Percentiles rank a stretch among this genome's conserved stretches.
These are phyloP conservation scores for Linnaemya vulpina DNA, from an alignment of 2,888 invertebrate species.

Conservation along the genomic window DNA sequence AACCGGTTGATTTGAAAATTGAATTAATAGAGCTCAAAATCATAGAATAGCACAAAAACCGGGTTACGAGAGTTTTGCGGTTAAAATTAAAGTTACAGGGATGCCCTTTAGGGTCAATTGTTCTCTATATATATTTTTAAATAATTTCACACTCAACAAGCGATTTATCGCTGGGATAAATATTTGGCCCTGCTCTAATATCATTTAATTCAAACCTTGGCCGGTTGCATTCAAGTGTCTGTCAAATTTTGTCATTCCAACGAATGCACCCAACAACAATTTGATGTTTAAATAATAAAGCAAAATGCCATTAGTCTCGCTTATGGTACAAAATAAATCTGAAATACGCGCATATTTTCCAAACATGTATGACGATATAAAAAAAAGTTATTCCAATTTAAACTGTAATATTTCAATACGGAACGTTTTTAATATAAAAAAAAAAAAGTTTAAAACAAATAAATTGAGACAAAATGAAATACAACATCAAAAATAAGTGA, in stretches of 20 bases:
- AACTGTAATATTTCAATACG: background rate
- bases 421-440: background rate
- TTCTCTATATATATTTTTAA: background rate
- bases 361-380: too few relatives aligned
- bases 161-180: background rate
- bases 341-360: too few relatives aligned
- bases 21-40: too few relatives aligned
- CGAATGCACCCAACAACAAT: background rate
- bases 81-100: too few relatives aligned
- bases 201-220: background rate
- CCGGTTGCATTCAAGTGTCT: background rate
- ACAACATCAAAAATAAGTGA: constrained; percentile 31
- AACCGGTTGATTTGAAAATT: too few relatives aligned
- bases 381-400: constrained; percentile 12
- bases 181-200: background rate
- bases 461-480: constrained; percentile 36
- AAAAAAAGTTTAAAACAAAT: constrained; percentile 24
- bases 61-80: too few relatives aligned
- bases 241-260: background rate
- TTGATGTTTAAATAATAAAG: constrained; percentile 22
- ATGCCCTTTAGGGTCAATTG: too few relatives aligned
- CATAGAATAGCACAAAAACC: too few relatives aligned
- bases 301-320: constrained; percentile 8
- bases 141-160: background rate
- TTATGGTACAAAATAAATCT: background rate